Evolutionary conservation across 2,113 vertebrate species (phyloP).

Genomic region (Cinclus mexicanus): DNA sequence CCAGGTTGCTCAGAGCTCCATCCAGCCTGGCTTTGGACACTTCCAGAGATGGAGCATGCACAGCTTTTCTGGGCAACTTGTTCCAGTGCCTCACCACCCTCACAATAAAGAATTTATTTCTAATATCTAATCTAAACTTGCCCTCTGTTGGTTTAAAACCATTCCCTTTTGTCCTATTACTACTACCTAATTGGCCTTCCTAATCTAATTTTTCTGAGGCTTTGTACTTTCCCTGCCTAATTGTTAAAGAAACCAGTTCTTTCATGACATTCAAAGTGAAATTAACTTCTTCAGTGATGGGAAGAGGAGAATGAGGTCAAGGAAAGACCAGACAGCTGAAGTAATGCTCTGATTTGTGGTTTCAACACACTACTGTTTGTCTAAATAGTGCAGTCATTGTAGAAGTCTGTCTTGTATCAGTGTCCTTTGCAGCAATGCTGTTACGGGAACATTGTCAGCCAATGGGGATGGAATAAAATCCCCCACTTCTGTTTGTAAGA

Average conservation of each 20-base stretch:
- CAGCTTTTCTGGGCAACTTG: not conserved
- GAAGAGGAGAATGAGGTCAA: not conserved
- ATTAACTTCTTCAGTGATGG: not conserved
- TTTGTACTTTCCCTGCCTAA: not conserved
- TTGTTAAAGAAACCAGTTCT: not conserved
- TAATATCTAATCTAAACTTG: not conserved
- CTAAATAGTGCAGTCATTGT: not conserved
- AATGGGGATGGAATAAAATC: not conserved
- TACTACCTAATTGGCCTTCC: not conserved
- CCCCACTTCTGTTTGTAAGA: not conserved
- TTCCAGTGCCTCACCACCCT: not conserved
- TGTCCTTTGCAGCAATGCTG: rapidly evolving
- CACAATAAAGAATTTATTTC: not conserved
- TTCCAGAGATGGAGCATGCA: not conserved
- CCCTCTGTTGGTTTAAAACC: not conserved
- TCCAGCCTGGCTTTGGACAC: not conserved
- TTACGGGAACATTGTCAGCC: not conserved
- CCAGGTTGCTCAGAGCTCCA: not conserved
- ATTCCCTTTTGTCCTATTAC: not conserved
- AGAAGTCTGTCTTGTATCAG: not conserved
- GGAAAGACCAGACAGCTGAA: not conserved
- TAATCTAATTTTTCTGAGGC: not conserved
- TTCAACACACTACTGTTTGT: not conserved
- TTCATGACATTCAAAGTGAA: not conserved
- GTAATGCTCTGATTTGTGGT: not conserved